Percentiles rank a stretch among this genome's conserved stretches.
phyloP scores from a whole-genome alignment of 2,113 vertebrate genomes.

The Colius striatus region DNA sequence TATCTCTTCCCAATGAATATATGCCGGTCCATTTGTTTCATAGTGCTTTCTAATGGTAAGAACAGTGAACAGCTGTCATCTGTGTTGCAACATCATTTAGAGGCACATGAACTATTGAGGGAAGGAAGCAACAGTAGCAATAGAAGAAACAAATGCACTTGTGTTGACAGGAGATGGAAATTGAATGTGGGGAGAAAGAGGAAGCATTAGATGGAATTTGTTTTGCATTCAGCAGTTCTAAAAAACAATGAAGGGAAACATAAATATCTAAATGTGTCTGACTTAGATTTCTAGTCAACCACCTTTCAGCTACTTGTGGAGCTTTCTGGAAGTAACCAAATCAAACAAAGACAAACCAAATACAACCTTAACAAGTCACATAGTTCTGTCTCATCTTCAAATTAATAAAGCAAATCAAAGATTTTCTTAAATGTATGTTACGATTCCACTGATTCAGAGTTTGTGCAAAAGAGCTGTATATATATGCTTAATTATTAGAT shows the following conservation, averaged over 20 bases:
- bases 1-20: constrained; percentile 12
- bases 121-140: not conserved
- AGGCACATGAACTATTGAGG: not conserved
- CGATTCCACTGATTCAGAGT: not conserved
- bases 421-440: not conserved
- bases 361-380: not conserved
- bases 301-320: not conserved
- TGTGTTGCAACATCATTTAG: constrained; percentile 6
- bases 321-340: not conserved
- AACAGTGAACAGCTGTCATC: not conserved
- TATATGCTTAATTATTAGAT: not conserved
- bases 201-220: not conserved
- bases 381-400: not conserved
- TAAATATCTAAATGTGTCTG: not conserved
- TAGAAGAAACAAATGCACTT: not conserved
- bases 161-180: not conserved
- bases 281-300: not conserved
- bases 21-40: not conserved
- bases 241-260: not conserved
- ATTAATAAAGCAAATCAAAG: not conserved
- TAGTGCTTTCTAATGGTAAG: not conserved
- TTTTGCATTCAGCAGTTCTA: not conserved
- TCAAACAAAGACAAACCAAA: not conserved
- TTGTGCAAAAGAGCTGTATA: not conserved
- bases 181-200: not conserved